Evolutionary conservation across 2,113 vertebrate genomes (phyloP).

Genomic region (Siniperca chuatsi): DNA sequence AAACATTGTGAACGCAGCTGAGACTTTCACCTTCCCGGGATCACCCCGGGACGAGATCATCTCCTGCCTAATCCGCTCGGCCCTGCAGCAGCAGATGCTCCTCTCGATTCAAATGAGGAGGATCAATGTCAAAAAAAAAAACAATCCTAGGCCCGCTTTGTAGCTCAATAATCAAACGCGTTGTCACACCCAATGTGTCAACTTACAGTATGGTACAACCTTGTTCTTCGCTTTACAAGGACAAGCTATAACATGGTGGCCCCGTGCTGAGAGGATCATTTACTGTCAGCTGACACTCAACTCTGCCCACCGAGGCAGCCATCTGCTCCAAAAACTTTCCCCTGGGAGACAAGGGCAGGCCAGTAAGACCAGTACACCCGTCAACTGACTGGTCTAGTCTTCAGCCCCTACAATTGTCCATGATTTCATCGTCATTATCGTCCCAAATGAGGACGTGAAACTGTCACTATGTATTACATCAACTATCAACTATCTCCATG

Average conservation of each 20-base stretch:
- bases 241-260: constrained; percentile 38
- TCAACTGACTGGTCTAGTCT: constrained; percentile 40
- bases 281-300: constrained; percentile 64
- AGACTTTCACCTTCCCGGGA: constrained; percentile 37
- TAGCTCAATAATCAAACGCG: constrained; percentile 41
- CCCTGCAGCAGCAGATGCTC: constrained; percentile 49
- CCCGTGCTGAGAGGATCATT: constrained; percentile 62
- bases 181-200: background rate
- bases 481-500: constrained; percentile 26
- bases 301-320: constrained; percentile 53
- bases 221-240: constrained; percentile 37
- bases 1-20: constrained; percentile 55
- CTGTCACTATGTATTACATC: constrained; percentile 44
- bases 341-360: constrained; percentile 46
- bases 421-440: constrained; percentile 43
- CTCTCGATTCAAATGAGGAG: background rate
- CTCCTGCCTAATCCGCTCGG: constrained; percentile 35
- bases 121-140: constrained; percentile 44
- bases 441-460: constrained; percentile 26
- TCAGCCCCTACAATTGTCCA: constrained; percentile 45
- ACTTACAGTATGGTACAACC: constrained; percentile 30
- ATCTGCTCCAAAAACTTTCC: constrained; percentile 64
- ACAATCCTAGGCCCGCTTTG: background rate
- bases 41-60: constrained; percentile 50
- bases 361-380: constrained; percentile 40